Evolutionary conservation across 1,140 invertebrate species (phyloP), one percentile per base, ranked within the genome.

Genomic region (Oryctes rhinoceros): DNA sequence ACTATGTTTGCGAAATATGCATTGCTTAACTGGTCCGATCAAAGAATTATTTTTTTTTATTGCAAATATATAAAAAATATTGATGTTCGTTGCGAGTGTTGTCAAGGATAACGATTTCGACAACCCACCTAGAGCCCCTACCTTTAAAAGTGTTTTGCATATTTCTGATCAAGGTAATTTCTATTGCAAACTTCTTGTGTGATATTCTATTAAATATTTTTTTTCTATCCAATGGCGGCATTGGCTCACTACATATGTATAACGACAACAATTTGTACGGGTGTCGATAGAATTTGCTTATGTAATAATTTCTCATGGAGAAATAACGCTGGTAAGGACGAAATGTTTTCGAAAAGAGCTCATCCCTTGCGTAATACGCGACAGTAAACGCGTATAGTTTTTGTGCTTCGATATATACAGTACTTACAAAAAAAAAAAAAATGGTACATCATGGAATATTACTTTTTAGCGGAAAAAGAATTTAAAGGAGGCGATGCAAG

Each of bases 131-230:
- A 71, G 65, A 71, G 65, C 65, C 65, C 65, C 65, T 71, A 30
- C 35, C 4, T 35, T 71, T 71, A 35, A 30, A 24, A 71, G 65
- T 10, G 65, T 71, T 71, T 71, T 71, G 65, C 65, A 71, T 71
- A 71, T 71, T 59, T 71, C 30, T 71, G 65, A 71, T 71, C 65
- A 71, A 71, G 65, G 65, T 37, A 71, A 71, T 71, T 71, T 71
- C 65, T 71, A 24, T 4, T 71, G 35, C 65, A 71, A 35, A 24
- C 20, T 71, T 20, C 24, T 71, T 24, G 7, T 59, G 53, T 18
- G 53, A 59, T 59, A 59, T 59, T 71, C 24, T 37, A 24, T 71
- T 24, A 71, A 24, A 30, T 35, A 71, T 24, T 24, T 71, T 37
- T 71, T 15, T 44, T 44, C 39, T 5, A 7, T 44, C 9, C 3